Evolutionary conservation across 1,140 invertebrate species (phyloP).

Genomic region (Caligus rogercresseyi): DNA sequence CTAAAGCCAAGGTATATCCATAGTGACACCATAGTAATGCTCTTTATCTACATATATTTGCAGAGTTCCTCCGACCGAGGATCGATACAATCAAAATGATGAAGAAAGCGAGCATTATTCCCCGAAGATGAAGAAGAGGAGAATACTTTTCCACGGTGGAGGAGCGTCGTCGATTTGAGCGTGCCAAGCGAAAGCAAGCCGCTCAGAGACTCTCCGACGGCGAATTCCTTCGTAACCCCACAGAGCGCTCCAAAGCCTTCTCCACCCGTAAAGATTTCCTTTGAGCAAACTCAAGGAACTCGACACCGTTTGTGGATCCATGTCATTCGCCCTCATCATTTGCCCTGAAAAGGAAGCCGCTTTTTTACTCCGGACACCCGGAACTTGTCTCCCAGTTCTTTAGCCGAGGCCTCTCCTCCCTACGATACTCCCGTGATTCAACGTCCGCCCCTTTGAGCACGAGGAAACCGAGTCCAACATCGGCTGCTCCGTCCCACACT

Average conservation of each 20-base stretch:
- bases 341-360: not conserved
- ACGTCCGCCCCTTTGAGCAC: slow-evolving; percentile 9
- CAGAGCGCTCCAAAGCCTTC: not conserved
- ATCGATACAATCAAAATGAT: too few relatives aligned
- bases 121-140: slow-evolving; percentile 18
- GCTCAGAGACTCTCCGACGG: not conserved
- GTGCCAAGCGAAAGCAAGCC: not conserved
- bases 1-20: too few relatives aligned
- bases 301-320: slow-evolving; percentile 7
- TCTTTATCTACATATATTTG: too few relatives aligned
- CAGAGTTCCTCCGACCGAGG: too few relatives aligned
- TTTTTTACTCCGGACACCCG: not conserved
- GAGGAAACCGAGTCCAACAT: slow-evolving; percentile 9
- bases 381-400: slow-evolving; percentile 7
- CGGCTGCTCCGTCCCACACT: slow-evolving; percentile 12
- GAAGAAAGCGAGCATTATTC: too few relatives aligned
- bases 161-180: not conserved
- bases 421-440: not conserved
- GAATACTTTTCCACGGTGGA: slow-evolving; percentile 12
- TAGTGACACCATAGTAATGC: too few relatives aligned
- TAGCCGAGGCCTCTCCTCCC: not conserved
- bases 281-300: slow-evolving; percentile 15
- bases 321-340: slow-evolving; percentile 1
- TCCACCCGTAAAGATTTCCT: slow-evolving; percentile 2
- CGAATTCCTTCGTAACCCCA: not conserved